Conservation (phyloP, 1,140 invertebrate species). For the Bombyx mori region ASM3026992v2 NC_085131.1:11282501-11283000, state of each 20-base stretch:
- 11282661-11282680: too few species aligned
- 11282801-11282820: conserved; percentile 61
- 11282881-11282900: conserved; percentile 62
- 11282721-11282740: conserved; percentile 65
- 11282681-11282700: too few species aligned
- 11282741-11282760: conserved; percentile 65
- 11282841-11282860: conserved; percentile 29
- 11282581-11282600: too few species aligned
- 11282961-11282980: too few species aligned
- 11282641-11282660: too few species aligned
- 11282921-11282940: conserved; percentile 43
- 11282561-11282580: too few species aligned
- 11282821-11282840: conserved; percentile 53
- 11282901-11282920: conserved; percentile 54
- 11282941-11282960: conserved; percentile 24
- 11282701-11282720: conserved; percentile 34
- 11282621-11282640: too few species aligned
- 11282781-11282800: conserved; percentile 55
- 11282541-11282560: too few species aligned
- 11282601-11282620: too few species aligned
- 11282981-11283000: too few species aligned
- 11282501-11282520: too few species aligned
- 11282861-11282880: conserved; percentile 36
- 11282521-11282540: too few species aligned
- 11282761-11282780: conserved; percentile 62